Evolutionary conservation across 2,797 vertebrate species (phyloP).

Genomic region (Peromyscus attwateri): DNA sequence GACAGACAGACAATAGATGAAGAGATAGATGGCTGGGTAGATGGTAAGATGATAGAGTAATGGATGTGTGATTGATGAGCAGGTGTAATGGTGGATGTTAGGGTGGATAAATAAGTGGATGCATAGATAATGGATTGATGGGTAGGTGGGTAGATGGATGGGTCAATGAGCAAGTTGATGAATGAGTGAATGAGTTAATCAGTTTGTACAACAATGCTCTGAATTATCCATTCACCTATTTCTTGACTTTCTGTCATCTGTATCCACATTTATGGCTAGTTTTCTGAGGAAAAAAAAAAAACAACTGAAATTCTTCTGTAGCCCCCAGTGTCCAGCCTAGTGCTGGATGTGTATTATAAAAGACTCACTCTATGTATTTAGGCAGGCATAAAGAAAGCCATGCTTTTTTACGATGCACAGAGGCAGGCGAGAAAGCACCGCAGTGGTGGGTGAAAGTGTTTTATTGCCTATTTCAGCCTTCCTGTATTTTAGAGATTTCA

Average conservation of each 20-base stretch:
- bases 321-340: background rate
- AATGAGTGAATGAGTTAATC: background rate
- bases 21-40: background rate
- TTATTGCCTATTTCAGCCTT: conserved; percentile 58
- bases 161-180: background rate
- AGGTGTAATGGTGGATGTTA: background rate
- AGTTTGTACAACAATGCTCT: too few relatives aligned
- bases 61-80: background rate
- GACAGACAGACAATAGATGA: background rate
- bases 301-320: background rate
- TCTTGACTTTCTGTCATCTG: background rate
- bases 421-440: background rate
- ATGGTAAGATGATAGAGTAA: background rate
- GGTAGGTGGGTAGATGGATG: background rate
- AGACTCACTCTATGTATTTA: conserved; percentile 1
- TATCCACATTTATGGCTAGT: background rate
- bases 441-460: conserved; percentile 24
- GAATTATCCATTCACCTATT: background rate
- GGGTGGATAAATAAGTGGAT: too few relatives aligned
- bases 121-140: background rate
- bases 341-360: background rate
- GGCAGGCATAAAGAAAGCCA: background rate
- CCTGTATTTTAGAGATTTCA: conserved; percentile 5
- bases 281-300: background rate
- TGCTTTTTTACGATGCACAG: background rate